Evolutionary conservation across 1,140 invertebrate species (phyloP).

Genomic region (Phortica variegata): DNA sequence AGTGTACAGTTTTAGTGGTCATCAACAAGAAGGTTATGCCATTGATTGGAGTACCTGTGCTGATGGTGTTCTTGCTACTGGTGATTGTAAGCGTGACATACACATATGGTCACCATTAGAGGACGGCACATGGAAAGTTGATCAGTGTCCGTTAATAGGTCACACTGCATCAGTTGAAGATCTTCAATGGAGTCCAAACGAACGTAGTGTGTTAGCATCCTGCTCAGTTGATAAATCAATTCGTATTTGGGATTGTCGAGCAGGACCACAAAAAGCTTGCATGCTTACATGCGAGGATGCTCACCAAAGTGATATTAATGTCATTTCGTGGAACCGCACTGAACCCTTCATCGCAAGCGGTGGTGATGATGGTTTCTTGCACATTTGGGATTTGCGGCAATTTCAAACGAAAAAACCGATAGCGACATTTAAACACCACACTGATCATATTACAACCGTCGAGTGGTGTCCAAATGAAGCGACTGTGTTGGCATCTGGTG

Average conservation of each 20-base stretch:
- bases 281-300: constrained; percentile 87
- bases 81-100: constrained; percentile 71
- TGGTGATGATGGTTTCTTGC: constrained; percentile 92
- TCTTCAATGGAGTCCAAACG: constrained; percentile 97
- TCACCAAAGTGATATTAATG: constrained; percentile 93
- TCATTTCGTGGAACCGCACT: constrained; percentile 93
- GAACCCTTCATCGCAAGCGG: constrained; percentile 91
- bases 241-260: constrained; percentile 88
- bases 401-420: constrained; percentile 81
- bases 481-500: constrained; percentile 90
- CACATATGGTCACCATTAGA: constrained; percentile 87
- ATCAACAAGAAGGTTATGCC: constrained; percentile 90
- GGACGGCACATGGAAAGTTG: constrained; percentile 79
- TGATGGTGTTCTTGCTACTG: constrained; percentile 65
- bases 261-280: constrained; percentile 81
- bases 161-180: constrained; percentile 96
- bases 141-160: constrained; percentile 81
- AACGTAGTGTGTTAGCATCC: constrained; percentile 88
- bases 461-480: constrained; percentile 95
- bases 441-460: constrained; percentile 87
- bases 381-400: constrained; percentile 94
- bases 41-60: constrained; percentile 87
- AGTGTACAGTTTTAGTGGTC: constrained; percentile 85
- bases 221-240: constrained; percentile 94
- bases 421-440: constrained; percentile 93